Evolutionary conservation across 2,113 vertebrate genomes (phyloP).

Genomic region (Hoplias malabaricus): DNA sequence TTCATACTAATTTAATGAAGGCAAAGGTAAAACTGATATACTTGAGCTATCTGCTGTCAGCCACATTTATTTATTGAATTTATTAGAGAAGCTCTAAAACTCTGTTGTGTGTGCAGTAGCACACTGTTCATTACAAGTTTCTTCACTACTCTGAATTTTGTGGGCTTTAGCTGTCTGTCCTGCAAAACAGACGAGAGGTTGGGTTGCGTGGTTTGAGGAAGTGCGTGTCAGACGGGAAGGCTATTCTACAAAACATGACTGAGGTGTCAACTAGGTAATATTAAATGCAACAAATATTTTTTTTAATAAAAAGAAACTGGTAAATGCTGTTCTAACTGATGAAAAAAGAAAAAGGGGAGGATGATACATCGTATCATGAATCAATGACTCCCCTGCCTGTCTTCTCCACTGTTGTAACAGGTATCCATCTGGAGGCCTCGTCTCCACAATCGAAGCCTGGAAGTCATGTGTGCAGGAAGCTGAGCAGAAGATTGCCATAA

Average conservation of each 20-base stretch:
- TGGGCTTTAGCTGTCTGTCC: conserved; percentile 51
- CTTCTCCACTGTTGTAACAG: conserved; percentile 45
- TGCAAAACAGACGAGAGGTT: conserved; percentile 58
- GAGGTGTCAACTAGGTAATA: conserved; percentile 59
- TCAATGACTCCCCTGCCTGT: neutral
- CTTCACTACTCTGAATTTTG: neutral
- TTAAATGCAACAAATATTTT: neutral
- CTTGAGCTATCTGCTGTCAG: neutral
- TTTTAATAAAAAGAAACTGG: too few species aligned
- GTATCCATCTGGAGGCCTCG: conserved; percentile 43
- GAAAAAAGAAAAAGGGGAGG: too few species aligned
- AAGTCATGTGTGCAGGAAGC: conserved; percentile 56
- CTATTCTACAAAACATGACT: conserved; percentile 59
- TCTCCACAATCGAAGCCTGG: conserved; percentile 32
- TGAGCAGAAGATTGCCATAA: conserved; percentile 57
- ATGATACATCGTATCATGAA: neutral
- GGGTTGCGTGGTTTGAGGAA: conserved; percentile 50
- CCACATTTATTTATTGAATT: neutral
- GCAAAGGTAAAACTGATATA: too few species aligned
- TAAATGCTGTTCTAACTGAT: too few species aligned
- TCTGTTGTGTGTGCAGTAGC: too few species aligned
- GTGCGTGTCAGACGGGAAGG: conserved; percentile 50
- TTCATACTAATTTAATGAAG: too few species aligned
- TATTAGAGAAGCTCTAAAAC: neutral
- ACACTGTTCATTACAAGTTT: neutral